phyloP scores from a whole-genome alignment of 2,113 vertebrate species.

The Paradoxurus hermaphroditus region DNA sequence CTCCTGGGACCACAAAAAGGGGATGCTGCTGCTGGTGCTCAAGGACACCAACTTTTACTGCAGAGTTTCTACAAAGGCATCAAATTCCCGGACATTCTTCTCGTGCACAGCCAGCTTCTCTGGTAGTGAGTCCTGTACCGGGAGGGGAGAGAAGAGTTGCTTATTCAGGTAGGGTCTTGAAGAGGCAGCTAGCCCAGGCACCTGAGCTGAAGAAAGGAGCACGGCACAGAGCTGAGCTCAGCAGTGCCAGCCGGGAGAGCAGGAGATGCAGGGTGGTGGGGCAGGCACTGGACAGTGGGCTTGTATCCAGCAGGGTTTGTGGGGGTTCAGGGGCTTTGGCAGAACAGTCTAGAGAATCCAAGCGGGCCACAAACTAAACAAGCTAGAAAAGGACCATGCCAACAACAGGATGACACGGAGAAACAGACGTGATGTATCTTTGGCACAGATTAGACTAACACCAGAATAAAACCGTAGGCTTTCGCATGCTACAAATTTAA shows the following conservation, averaged over 20 bases:
- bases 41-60: constrained; percentile 84
- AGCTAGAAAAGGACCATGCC: not conserved
- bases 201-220: not conserved
- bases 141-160: constrained; percentile 25
- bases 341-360: not conserved
- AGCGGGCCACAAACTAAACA: not conserved
- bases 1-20: constrained; percentile 64
- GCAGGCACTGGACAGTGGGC: not conserved
- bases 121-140: constrained; percentile 92
- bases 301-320: too few relatives aligned
- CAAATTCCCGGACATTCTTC: constrained; percentile 98
- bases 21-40: constrained; percentile 58
- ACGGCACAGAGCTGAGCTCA: not conserved
- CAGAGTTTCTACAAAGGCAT: constrained; percentile 98
- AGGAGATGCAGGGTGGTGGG: not conserved
- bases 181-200: not conserved
- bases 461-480: not conserved
- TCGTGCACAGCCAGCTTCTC: constrained; percentile 97
- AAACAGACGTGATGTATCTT: not conserved
- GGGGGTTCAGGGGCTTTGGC: not conserved
- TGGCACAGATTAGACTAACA: not conserved
- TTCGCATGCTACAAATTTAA: not conserved
- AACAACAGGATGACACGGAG: not conserved
- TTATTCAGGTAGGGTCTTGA: not conserved
- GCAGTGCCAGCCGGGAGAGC: not conserved